A percentile compares a stretch with the other conserved stretches of the same genome.
Conservation (phyloP, 2,888 invertebrate species). For the Dendrolimus pini region DNA sequence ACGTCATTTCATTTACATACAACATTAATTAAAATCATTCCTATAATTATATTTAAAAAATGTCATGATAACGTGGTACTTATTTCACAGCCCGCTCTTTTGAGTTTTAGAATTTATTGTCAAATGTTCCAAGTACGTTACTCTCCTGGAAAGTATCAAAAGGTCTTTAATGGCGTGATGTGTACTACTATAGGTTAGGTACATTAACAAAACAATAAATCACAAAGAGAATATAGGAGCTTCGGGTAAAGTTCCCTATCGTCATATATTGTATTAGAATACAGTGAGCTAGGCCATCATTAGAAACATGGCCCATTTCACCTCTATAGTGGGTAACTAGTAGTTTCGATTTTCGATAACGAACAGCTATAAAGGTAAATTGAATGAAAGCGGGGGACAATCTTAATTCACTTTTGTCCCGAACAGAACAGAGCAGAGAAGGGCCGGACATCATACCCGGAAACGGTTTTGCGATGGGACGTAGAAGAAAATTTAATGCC, state of each 20-base stretch:
- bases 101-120: too few species aligned
- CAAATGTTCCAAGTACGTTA: too few species aligned
- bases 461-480: conserved; percentile 40
- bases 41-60: too few species aligned
- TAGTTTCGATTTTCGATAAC: conserved; percentile 41
- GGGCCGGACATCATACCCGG: conserved; percentile 52
- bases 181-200: too few species aligned
- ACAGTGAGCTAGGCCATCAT: background rate
- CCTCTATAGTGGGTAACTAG: conserved; percentile 28
- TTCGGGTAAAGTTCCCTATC: background rate
- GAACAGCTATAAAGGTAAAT: conserved; percentile 41
- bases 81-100: too few species aligned
- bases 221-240: too few species aligned
- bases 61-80: too few species aligned
- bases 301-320: conserved; percentile 1
- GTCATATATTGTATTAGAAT: background rate
- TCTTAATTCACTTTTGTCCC: conserved; percentile 54
- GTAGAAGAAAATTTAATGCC: conserved; percentile 60
- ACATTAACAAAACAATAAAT: too few species aligned
- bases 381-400: conserved; percentile 37
- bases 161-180: too few species aligned
- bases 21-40: too few species aligned
- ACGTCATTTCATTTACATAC: too few species aligned
- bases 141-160: too few species aligned
- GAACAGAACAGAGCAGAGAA: conserved; percentile 19